Percentiles rank a stretch among this genome's conserved stretches.
phyloP scores from a whole-genome alignment of 2,113 vertebrate species.

The Bagarius yarrelli region DNA sequence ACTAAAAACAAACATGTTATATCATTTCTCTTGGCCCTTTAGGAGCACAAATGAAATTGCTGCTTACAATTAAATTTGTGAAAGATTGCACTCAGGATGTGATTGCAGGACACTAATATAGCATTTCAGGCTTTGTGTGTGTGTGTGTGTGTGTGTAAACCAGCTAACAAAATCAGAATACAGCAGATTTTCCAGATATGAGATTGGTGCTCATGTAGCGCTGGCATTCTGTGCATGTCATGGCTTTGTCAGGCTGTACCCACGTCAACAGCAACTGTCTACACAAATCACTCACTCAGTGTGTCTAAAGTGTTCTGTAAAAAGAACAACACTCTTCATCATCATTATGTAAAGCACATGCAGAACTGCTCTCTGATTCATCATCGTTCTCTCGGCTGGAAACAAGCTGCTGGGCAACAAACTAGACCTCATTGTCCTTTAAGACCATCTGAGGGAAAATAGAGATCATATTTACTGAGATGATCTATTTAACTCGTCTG shows the following conservation, averaged over 20 bases:
- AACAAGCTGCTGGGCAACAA: background rate
- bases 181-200: background rate
- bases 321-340: slow-evolving; percentile 5
- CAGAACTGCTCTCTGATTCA: slow-evolving; percentile 47
- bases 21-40: background rate
- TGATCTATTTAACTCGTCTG: too few relatives aligned
- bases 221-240: background rate
- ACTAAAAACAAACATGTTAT: background rate
- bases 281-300: slow-evolving; percentile 40
- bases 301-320: slow-evolving; percentile 40
- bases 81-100: slow-evolving; percentile 6
- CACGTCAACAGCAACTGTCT: slow-evolving; percentile 49
- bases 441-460: background rate
- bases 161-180: too few relatives aligned
- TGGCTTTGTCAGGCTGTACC: background rate
- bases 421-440: background rate
- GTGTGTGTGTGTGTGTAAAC: background rate
- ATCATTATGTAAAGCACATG: slow-evolving; percentile 14
- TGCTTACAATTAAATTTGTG: slow-evolving; percentile 11
- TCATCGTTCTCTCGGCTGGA: slow-evolving; percentile 47
- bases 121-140: background rate
- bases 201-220: background rate
- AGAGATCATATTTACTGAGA: background rate
- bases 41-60: slow-evolving; percentile 11
- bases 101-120: background rate